Percentiles rank a stretch among this genome's conserved stretches.
Conservation (phyloP, 2,797 vertebrate species). For the Huso huso region DNA sequence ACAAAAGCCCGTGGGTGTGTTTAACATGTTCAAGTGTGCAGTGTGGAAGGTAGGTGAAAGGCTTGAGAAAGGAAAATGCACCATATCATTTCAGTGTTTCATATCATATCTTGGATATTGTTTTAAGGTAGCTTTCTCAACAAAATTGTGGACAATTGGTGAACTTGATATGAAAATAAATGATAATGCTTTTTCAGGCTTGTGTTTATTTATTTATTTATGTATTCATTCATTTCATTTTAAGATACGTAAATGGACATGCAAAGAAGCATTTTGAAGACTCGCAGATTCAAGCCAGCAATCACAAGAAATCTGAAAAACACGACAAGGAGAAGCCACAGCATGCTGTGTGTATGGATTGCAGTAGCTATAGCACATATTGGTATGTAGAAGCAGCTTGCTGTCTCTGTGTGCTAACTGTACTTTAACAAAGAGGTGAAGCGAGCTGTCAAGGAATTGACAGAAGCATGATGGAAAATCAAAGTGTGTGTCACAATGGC, state of each 20-base stretch:
- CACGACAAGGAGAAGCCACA: constrained; percentile 69
- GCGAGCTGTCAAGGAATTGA: background rate
- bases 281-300: constrained; percentile 57
- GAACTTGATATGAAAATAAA: no score
- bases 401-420: background rate
- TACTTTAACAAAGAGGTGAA: constrained; percentile 12
- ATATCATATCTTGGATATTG: no score
- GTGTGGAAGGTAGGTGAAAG: constrained; percentile 81
- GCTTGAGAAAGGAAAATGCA: no score
- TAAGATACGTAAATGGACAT: constrained; percentile 93
- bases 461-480: constrained; percentile 1
- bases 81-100: no score
- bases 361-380: constrained; percentile 91
- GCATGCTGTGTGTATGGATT: constrained; percentile 96
- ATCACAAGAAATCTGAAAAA: constrained; percentile 79
- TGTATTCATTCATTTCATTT: constrained; percentile 17
- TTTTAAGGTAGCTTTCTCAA: no score
- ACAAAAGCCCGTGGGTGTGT: constrained; percentile 98
- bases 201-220: no score
- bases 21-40: constrained; percentile 92
- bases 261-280: constrained; percentile 98
- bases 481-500: background rate
- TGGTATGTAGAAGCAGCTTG: constrained; percentile 66
- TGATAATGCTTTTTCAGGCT: background rate
- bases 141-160: no score